Conservation (phyloP, 2,888 invertebrate species). For the Philonicus albiceps region DNA sequence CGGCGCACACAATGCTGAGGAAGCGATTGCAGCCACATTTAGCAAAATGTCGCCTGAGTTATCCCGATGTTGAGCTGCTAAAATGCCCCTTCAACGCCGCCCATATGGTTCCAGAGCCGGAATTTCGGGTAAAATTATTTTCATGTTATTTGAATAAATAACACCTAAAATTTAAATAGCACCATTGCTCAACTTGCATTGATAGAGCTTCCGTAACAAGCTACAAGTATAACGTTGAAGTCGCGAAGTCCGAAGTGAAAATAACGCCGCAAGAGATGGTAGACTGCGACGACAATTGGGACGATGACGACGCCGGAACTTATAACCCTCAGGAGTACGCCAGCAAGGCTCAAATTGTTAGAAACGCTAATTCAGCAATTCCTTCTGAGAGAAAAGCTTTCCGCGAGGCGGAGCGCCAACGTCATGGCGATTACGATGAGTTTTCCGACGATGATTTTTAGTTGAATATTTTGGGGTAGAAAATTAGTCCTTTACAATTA, state of each 20-base stretch:
- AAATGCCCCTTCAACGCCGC: conserved; percentile 69
- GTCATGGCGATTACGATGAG: background rate
- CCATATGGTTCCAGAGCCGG: conserved; percentile 67
- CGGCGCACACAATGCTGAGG: conserved; percentile 65
- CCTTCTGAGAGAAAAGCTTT: conserved; percentile 20
- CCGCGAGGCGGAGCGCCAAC: background rate
- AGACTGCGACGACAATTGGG: conserved; percentile 36
- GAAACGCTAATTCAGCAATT: background rate
- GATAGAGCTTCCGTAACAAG: conserved; percentile 12
- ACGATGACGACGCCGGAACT: conserved; percentile 12
- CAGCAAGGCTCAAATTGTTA: background rate
- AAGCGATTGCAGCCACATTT: conserved; percentile 68
- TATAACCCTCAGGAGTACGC: conserved; percentile 38
- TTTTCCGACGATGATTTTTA: background rate
- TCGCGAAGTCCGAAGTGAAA: background rate
- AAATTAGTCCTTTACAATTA: too few relatives aligned
- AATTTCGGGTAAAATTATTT: conserved; percentile 63
- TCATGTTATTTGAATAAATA: background rate
- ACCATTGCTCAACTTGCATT: conserved; percentile 12
- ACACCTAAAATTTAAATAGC: background rate
- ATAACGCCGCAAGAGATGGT: conserved; percentile 7
- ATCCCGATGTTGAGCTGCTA: conserved; percentile 61
- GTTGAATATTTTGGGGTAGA: background rate
- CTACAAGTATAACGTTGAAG: conserved; percentile 7
- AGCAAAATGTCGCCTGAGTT: conserved; percentile 67